phyloP scores from a whole-genome alignment of 2,113 vertebrate species.

The Parus major region DNA sequence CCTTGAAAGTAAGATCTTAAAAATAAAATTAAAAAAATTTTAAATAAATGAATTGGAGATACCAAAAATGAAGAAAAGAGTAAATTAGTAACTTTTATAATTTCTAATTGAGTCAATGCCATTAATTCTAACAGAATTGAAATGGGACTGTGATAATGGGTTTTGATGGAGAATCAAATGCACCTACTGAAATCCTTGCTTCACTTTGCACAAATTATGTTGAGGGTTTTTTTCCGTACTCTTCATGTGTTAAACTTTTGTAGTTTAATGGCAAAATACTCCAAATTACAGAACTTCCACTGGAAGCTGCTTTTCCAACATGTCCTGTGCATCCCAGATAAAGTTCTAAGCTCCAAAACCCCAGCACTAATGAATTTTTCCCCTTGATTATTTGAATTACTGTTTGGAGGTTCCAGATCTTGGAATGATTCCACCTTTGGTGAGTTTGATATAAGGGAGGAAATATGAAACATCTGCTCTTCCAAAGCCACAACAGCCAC shows the following conservation, averaged over 20 bases:
- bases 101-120: not conserved
- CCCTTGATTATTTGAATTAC: not conserved
- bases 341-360: not conserved
- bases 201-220: not conserved
- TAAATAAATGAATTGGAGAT: not conserved
- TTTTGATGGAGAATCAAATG: not conserved
- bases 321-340: accelerated
- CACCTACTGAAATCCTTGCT: not conserved
- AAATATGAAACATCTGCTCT: not conserved
- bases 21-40: not conserved
- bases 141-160: not conserved
- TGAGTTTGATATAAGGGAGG: not conserved
- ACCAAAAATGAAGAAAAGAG: not conserved
- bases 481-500: not conserved
- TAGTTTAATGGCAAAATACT: not conserved
- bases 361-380: not conserved
- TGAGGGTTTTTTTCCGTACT: not conserved
- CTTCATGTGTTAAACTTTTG: not conserved
- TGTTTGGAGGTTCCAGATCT: not conserved
- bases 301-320: not conserved
- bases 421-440: not conserved
- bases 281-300: not conserved
- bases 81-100: not conserved
- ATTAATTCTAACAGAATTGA: not conserved
- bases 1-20: not conserved